These are phyloP conservation scores for Drosophila mauritiana DNA, from an alignment of 1,140 invertebrate genomes.

Conservation along the genomic window DNA sequence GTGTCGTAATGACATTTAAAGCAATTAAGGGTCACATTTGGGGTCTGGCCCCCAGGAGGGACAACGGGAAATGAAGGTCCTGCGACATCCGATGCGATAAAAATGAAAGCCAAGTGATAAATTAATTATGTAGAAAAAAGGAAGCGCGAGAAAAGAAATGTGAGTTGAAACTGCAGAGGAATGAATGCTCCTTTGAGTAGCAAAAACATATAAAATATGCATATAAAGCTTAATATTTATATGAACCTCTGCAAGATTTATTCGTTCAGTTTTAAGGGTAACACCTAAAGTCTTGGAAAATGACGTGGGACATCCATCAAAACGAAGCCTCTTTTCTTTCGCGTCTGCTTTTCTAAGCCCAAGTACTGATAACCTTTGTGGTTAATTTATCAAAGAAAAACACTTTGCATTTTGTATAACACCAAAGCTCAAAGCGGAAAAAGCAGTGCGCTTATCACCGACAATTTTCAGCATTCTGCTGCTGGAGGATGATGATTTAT, in stretches of 20 bases:
- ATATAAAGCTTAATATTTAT: too few species aligned
- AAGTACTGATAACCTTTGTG: neutral
- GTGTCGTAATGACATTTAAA: conserved; percentile 83
- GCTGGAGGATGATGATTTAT: conserved; percentile 60
- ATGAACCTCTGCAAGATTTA: neutral
- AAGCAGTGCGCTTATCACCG: conserved; percentile 56
- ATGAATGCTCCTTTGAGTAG: neutral
- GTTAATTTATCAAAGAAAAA: conserved; percentile 45
- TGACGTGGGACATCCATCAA: neutral
- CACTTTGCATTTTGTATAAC: conserved; percentile 47
- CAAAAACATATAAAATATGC: neutral
- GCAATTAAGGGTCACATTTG: conserved; percentile 80
- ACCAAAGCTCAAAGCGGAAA: conserved; percentile 21
- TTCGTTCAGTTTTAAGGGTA: neutral
- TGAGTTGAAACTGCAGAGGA: neutral
- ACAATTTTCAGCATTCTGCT: conserved; percentile 48
- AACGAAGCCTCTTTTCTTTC: conserved; percentile 4
- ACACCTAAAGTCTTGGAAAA: neutral
- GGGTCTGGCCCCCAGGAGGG: conserved; percentile 19
- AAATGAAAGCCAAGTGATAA: conserved; percentile 53
- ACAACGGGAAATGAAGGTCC: conserved; percentile 60
- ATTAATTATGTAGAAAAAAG: conserved; percentile 47
- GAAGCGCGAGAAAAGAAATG: neutral
- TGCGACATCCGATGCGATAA: conserved; percentile 71
- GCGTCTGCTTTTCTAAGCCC: neutral